phyloP scores from a whole-genome alignment of 2,797 vertebrate species.

The Borostomias antarcticus region DNA sequence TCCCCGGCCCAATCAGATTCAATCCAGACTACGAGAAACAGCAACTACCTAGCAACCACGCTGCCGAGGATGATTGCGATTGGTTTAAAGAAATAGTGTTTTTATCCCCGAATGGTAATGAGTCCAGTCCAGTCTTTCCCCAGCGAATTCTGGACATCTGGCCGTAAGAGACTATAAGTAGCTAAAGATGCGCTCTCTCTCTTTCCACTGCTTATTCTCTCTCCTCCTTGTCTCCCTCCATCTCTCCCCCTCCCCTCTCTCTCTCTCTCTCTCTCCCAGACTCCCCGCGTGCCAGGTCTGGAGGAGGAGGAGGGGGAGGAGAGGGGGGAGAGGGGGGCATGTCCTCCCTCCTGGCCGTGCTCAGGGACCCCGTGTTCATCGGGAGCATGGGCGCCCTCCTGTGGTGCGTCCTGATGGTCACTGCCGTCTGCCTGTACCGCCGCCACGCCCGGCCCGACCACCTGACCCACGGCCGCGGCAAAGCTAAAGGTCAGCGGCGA shows the following conservation, averaged over 20 bases:
- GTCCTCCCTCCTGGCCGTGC: conserved; percentile 61
- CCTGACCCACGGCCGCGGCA: conserved; percentile 55
- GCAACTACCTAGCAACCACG: no score
- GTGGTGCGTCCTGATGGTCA: conserved; percentile 84
- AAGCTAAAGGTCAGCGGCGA: conserved; percentile 59
- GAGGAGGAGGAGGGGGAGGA: background rate
- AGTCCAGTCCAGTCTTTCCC: no score
- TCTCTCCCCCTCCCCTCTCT: background rate
- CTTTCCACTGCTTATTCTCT: background rate
- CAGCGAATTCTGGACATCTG: no score
- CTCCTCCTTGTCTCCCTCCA: background rate
- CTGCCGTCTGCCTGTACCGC: conserved; percentile 80
- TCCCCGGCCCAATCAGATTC: no score
- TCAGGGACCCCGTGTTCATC: conserved; percentile 86
- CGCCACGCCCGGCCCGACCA: conserved; percentile 65
- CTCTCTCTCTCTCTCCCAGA: conserved; percentile 31
- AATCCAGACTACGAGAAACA: no score
- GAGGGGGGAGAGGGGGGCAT: conserved; percentile 14
- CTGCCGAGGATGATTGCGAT: no score
- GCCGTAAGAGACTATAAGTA: no score
- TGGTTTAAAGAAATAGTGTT: no score
- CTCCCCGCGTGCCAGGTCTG: conserved; percentile 27
- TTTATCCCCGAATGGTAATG: no score
- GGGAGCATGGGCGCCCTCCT: conserved; percentile 79
- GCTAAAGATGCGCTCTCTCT: no score